Percentiles rank a stretch among this genome's conserved stretches.
Evolutionary conservation across 2,113 vertebrate genomes (phyloP).

Genomic region (Phaethon lepturus): DNA sequence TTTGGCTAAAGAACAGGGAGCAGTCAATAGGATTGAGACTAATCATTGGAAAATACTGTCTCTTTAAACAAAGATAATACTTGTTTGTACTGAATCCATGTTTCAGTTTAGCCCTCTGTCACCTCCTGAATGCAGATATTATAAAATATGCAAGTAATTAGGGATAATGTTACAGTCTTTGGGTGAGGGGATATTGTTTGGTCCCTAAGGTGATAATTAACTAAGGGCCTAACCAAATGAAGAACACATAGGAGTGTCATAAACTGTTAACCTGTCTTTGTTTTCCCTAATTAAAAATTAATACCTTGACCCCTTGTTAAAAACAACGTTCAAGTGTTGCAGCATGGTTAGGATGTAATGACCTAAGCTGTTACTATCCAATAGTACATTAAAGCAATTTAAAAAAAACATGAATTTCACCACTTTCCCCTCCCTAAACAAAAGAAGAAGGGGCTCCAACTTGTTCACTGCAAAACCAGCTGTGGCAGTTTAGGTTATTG

Average conservation of each 20-base stretch:
- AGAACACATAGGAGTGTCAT: not conserved
- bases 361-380: not conserved
- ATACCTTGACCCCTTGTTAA: not conserved
- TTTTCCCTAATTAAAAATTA: constrained; percentile 1
- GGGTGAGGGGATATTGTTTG: not conserved
- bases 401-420: rapidly evolving
- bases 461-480: not conserved
- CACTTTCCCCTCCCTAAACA: not conserved
- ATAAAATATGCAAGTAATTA: not conserved
- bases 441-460: not conserved
- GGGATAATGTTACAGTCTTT: not conserved
- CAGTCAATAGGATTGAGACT: not conserved
- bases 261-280: not conserved
- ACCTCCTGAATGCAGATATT: not conserved
- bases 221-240: not conserved
- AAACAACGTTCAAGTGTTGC: not conserved
- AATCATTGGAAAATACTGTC: not conserved
- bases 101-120: not conserved
- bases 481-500: not conserved
- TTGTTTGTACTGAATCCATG: not conserved
- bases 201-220: not conserved
- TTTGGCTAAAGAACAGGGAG: not conserved
- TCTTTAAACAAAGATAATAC: not conserved
- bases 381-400: not conserved
- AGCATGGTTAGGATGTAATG: not conserved